phyloP scores from a whole-genome alignment of 2,797 vertebrate genomes.

The Siniperca scherzeri region DNA sequence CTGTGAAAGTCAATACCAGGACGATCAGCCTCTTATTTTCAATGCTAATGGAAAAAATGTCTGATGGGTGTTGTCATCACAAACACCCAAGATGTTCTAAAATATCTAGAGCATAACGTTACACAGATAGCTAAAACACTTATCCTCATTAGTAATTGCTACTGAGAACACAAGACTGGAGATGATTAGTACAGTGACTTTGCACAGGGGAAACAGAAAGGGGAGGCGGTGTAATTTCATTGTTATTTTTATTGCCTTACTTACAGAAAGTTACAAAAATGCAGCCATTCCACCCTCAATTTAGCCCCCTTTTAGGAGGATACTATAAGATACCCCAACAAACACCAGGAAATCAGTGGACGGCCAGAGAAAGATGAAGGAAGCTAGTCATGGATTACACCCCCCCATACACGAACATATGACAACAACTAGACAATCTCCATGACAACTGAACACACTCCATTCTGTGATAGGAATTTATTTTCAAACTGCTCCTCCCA shows the following conservation, averaged over 20 bases:
- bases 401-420: not conserved
- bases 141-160: constrained; percentile 22
- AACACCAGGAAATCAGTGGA: not conserved
- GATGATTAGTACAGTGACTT: constrained; percentile 21
- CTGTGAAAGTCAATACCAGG: not conserved
- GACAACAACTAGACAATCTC: constrained; percentile 14
- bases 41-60: not conserved
- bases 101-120: constrained; percentile 26
- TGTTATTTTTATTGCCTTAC: not conserved
- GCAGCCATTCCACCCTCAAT: not conserved
- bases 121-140: constrained; percentile 5
- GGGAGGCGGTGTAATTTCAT: not conserved
- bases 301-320: not conserved
- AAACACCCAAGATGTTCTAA: not conserved
- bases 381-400: not conserved
- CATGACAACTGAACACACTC: constrained; percentile 10
- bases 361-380: not conserved
- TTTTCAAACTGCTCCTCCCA: not conserved
- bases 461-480: not conserved
- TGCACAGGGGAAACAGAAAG: not conserved
- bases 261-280: not conserved
- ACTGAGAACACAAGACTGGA: constrained; percentile 3
- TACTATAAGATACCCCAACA: not conserved
- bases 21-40: not conserved
- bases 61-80: not conserved